Conservation (phyloP, 2,888 invertebrate species). For the Idaea biselata region DNA sequence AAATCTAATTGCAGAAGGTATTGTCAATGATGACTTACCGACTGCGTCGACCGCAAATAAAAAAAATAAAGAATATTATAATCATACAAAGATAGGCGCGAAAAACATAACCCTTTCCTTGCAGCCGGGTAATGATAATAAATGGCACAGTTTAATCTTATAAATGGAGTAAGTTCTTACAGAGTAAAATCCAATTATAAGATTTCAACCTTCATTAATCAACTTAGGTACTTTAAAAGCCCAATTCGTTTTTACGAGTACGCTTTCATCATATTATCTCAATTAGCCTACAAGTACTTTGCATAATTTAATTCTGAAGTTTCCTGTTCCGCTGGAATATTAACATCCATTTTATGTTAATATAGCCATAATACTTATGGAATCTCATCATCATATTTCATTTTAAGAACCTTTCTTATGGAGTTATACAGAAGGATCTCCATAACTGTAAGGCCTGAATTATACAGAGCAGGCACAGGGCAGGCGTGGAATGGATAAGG, state of each 20-base stretch:
- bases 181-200: no score
- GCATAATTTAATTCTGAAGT: not conserved
- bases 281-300: not conserved
- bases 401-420: not conserved
- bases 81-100: no score
- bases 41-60: no score
- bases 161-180: no score
- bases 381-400: not conserved
- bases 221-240: not conserved
- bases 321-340: not conserved
- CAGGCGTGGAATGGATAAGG: not conserved
- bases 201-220: not conserved
- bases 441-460: not conserved
- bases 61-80: no score
- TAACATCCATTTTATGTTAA: not conserved
- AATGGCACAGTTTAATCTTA: no score
- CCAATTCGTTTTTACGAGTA: not conserved
- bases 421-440: not conserved
- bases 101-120: no score
- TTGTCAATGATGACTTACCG: no score
- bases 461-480: not conserved
- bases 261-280: not conserved
- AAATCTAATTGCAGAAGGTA: no score
- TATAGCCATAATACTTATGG: not conserved
- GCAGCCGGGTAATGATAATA: not conserved